Base-by-base conservation (phyloP, 1,140 invertebrate genomes). In the Drosophila tani region DNA sequence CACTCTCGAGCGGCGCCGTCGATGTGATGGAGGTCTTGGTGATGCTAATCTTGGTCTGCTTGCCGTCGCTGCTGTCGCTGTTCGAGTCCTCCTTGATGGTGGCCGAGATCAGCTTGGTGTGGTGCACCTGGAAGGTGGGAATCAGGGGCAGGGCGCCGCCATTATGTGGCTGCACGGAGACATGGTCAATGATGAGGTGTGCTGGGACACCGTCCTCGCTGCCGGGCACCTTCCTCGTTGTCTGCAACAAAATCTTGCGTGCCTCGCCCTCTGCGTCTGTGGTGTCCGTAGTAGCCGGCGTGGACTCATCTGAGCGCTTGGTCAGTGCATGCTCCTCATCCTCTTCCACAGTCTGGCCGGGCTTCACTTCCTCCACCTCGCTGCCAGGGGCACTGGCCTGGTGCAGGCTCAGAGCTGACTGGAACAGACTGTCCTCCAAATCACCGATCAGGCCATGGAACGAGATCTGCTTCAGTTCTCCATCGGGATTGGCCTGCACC, bases 41-140 rank as follows among this genome's bases (percentile, higher is more conserved):
- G 14, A 90, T 91, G 63, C 86, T 90, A 4, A 90, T 90, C 75
- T 91, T 90, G 29, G 85, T 90, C 79, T 88, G 84, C 17, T 90
- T 88, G 60, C 81, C 85, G 49, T 88, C 85, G 67, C 62, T 71
- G 66, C 68, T 68, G 9, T 91, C 86, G 24, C 60, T 91, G 32
- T 70, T 82, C 19, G 73, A 60, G 7, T 91, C 86, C 53, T 91
- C 82, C 27, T 75, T 81, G 35, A 91, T 88, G 58, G 82, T 86
- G 55, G 82, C 85, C 53, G 88, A 81, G 3, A 80, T 70, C 19
- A 91, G 71, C 70, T 82, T 91, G 24, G 91, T 91, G 67, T 79
- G 91, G 53, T 92, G 86, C 49, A 91, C 78, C 73, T 91, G 86
- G 78, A 91, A 91, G 9, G 83, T 84, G 67, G 91, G 91, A 38